Percentiles rank a stretch among this genome's conserved stretches.
Conservation (phyloP, 2,113 vertebrate genomes). For the Panurus biarmicus region DNA sequence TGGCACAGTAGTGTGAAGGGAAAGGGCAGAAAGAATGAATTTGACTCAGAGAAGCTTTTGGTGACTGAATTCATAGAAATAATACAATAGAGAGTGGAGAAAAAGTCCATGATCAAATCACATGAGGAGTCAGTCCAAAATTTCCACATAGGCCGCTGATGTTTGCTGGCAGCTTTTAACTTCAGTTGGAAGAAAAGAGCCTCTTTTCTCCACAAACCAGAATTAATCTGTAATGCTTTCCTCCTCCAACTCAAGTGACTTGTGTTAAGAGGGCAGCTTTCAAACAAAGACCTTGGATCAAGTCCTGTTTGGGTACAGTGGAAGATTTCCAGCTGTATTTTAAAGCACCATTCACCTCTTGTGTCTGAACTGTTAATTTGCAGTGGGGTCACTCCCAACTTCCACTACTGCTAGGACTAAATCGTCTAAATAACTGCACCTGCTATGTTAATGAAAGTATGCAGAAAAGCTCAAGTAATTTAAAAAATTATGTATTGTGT, state of each 20-base stretch:
- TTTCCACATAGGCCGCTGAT: slow-evolving; percentile 11
- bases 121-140: slow-evolving; percentile 14
- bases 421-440: slow-evolving; percentile 48
- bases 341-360: slow-evolving; percentile 37
- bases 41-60: background rate
- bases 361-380: slow-evolving; percentile 35
- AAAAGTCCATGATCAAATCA: background rate
- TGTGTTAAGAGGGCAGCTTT: slow-evolving; percentile 37
- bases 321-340: slow-evolving; percentile 53
- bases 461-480: slow-evolving; percentile 32
- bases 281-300: background rate
- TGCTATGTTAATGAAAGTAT: slow-evolving; percentile 50
- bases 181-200: slow-evolving; percentile 26
- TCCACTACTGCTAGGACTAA: slow-evolving; percentile 9
- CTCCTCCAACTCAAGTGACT: slow-evolving; percentile 28
- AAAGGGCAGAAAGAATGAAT: background rate
- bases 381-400: slow-evolving; percentile 31
- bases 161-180: slow-evolving; percentile 27
- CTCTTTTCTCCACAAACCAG: slow-evolving; percentile 5
- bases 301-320: slow-evolving; percentile 37
- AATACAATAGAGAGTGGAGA: background rate
- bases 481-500: slow-evolving; percentile 44
- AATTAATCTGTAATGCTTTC: slow-evolving; percentile 42
- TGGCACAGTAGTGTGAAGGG: background rate
- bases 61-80: background rate